These are phyloP conservation scores for Halcyon badia DNA, from an alignment of 2,797 vertebrate species.

Conservation along the genomic window DNA sequence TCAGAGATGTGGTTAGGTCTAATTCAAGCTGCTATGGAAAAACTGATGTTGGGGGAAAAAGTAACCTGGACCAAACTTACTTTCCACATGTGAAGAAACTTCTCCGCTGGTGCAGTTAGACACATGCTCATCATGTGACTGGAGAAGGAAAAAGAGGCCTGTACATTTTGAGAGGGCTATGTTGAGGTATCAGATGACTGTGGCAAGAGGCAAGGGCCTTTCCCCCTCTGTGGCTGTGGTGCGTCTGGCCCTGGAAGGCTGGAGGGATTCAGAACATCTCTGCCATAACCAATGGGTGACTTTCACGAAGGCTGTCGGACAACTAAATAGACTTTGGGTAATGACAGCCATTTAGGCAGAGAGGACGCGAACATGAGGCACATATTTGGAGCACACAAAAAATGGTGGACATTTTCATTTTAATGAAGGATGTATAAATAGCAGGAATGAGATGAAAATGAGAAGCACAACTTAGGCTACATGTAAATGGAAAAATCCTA, in stretches of 20 bases:
- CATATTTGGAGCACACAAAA: neutral
- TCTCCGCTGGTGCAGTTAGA: neutral
- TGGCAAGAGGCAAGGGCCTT: neutral
- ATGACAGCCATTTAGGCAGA: neutral
- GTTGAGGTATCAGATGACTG: neutral
- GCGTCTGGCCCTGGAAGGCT: neutral
- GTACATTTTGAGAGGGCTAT: neutral
- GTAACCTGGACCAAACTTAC: neutral
- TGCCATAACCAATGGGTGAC: accelerated
- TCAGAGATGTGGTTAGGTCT: neutral
- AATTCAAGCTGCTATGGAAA: neutral
- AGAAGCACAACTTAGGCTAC: conserved; percentile 14
- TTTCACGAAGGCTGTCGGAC: neutral
- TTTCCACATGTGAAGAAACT: neutral
- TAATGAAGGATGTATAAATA: neutral
- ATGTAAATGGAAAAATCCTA: conserved; percentile 28
- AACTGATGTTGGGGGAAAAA: neutral
- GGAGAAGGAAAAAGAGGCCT: neutral
- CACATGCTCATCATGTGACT: neutral
- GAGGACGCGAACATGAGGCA: neutral
- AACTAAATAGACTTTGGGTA: neutral
- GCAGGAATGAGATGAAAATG: conserved; percentile 31
- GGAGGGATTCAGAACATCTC: neutral
- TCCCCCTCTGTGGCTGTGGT: accelerated
- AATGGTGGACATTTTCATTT: neutral